These are phyloP conservation scores for Archips crataeganus DNA, from an alignment of 2,888 invertebrate genomes.

Conservation along the genomic window DNA sequence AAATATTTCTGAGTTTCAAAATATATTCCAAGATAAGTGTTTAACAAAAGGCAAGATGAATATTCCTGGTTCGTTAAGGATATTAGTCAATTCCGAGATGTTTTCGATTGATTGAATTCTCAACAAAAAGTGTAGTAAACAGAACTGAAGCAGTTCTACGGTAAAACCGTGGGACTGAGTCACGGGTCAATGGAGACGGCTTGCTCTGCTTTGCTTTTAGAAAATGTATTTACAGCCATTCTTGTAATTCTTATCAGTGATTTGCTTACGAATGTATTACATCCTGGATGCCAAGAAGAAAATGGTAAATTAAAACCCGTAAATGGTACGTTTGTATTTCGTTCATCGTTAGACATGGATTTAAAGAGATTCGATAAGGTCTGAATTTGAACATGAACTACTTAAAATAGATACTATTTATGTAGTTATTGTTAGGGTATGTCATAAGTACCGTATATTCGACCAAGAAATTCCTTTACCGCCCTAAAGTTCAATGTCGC, in stretches of 20 bases:
- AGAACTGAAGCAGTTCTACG: constrained; percentile 47
- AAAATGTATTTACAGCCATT: constrained; percentile 9
- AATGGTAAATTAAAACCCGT: too few relatives aligned
- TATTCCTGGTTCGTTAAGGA: background rate
- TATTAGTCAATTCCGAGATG: constrained; percentile 20
- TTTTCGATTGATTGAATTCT: constrained; percentile 30
- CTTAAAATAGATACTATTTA: too few relatives aligned
- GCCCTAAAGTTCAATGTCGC: too few relatives aligned
- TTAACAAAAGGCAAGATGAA: background rate
- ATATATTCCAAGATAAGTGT: background rate
- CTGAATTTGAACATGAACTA: too few relatives aligned
- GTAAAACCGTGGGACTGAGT: constrained; percentile 66
- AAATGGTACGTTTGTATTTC: too few relatives aligned
- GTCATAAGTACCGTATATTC: too few relatives aligned
- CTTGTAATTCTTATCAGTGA: background rate
- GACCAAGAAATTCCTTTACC: too few relatives aligned
- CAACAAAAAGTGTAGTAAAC: constrained; percentile 25
- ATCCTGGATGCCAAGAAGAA: background rate
- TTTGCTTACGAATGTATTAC: background rate
- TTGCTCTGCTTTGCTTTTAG: constrained; percentile 50
- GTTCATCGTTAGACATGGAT: too few relatives aligned
- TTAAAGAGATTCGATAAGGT: too few relatives aligned
- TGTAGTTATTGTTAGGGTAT: too few relatives aligned
- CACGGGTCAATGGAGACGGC: constrained; percentile 59
- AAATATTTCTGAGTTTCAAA: background rate